phyloP scores from a whole-genome alignment of 2,888 invertebrate species.

The Zele albiditarsus region DNA sequence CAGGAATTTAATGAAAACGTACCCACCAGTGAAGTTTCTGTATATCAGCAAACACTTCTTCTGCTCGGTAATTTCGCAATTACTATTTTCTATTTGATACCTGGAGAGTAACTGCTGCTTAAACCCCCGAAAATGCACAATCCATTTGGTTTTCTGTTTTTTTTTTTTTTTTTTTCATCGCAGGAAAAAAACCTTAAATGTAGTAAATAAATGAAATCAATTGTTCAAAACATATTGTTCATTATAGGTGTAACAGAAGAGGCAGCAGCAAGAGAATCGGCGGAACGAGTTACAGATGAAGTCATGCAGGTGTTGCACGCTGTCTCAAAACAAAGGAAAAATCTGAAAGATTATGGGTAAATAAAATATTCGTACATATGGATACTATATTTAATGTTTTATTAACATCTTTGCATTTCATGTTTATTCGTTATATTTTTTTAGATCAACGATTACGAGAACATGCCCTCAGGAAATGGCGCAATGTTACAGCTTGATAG shows the following conservation, averaged over 20 bases:
- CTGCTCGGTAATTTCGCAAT: slow-evolving; percentile 57
- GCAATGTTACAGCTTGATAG: slow-evolving; percentile 75
- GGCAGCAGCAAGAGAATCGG: slow-evolving; percentile 59
- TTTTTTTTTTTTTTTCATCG: too few species aligned
- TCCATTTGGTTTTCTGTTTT: too few species aligned
- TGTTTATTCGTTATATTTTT: slow-evolving; percentile 28
- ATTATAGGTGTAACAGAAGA: slow-evolving; percentile 58
- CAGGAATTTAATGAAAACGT: slow-evolving; percentile 62
- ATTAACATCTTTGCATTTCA: slow-evolving; percentile 10
- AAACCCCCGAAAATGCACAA: too few species aligned
- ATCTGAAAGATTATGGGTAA: slow-evolving; percentile 72
- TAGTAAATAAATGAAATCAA: too few species aligned
- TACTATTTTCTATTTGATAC: slow-evolving; percentile 9
- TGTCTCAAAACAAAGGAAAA: slow-evolving; percentile 69
- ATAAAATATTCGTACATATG: slow-evolving; percentile 7
- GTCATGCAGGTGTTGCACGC: slow-evolving; percentile 69
- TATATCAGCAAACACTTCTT: slow-evolving; percentile 64
- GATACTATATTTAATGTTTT: background rate
- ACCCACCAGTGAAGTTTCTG: slow-evolving; percentile 57
- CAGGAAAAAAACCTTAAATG: too few species aligned
- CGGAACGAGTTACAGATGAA: slow-evolving; percentile 66
- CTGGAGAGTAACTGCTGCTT: too few species aligned
- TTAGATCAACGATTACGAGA: slow-evolving; percentile 74
- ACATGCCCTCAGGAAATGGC: slow-evolving; percentile 74
- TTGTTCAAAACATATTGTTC: background rate